phyloP scores from a whole-genome alignment of 2,797 vertebrate species.

The Coluber constrictor region DNA sequence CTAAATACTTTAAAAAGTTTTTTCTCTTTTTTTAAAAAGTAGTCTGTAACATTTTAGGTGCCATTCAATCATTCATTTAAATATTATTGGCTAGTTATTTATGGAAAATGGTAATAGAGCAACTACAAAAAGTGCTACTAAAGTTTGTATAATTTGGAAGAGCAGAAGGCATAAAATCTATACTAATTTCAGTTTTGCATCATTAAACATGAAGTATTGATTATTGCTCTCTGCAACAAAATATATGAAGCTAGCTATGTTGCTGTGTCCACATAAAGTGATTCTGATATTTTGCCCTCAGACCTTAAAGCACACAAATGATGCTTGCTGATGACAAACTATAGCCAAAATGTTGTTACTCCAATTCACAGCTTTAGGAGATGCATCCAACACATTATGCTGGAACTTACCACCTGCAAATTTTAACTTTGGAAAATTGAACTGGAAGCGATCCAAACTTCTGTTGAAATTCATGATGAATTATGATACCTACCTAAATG shows the following conservation, averaged over 20 bases:
- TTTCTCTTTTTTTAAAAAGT: constrained; percentile 35
- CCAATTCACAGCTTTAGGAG: constrained; percentile 59
- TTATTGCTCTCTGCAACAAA: constrained; percentile 57
- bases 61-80: constrained; percentile 59
- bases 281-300: constrained; percentile 58
- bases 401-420: constrained; percentile 60
- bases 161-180: constrained; percentile 85
- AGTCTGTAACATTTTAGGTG: constrained; percentile 54
- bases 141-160: constrained; percentile 85
- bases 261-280: constrained; percentile 56
- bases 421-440: constrained; percentile 70
- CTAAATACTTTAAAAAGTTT: constrained; percentile 48
- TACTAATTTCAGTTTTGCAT: constrained; percentile 87
- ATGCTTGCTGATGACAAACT: constrained; percentile 57
- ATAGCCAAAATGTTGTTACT: constrained; percentile 47
- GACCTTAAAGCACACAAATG: constrained; percentile 57
- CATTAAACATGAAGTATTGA: constrained; percentile 85
- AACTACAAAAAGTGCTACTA: constrained; percentile 63
- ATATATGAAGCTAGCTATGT: constrained; percentile 71
- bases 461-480: constrained; percentile 51
- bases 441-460: constrained; percentile 71
- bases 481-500: constrained; percentile 43
- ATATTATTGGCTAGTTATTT: constrained; percentile 35
- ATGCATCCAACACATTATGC: constrained; percentile 54
- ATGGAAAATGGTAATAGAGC: constrained; percentile 48